These are phyloP conservation scores for Eurytoma californica DNA, from an alignment of 2,888 invertebrate genomes.

Conservation along the genomic window DNA sequence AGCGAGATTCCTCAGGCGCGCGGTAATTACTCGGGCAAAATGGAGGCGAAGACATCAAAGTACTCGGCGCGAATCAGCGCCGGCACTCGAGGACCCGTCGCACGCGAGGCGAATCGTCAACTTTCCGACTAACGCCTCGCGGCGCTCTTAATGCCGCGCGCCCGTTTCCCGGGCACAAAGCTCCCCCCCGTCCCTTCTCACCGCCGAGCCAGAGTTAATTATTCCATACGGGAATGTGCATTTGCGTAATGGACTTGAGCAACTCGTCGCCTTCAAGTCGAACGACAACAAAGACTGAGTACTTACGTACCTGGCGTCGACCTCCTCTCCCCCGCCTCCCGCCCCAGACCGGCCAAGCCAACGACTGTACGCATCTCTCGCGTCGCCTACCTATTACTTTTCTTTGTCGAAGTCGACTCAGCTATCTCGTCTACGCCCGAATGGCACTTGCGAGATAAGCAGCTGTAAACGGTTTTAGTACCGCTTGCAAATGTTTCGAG, in stretches of 20 bases:
- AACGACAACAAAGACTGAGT: constrained; percentile 35
- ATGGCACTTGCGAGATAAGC: not conserved
- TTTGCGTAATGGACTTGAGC: constrained; percentile 57
- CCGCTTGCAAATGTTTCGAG: no score
- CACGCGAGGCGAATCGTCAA: not conserved
- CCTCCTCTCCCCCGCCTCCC: not conserved
- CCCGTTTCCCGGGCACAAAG: constrained; percentile 32
- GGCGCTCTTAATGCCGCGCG: constrained; percentile 29
- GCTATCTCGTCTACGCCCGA: not conserved
- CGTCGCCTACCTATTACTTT: not conserved
- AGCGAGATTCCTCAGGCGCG: not conserved
- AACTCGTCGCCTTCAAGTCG: constrained; percentile 35
- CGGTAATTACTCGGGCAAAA: constrained; percentile 38
- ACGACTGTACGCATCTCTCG: not conserved
- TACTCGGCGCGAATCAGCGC: constrained; percentile 17
- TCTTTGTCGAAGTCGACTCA: not conserved
- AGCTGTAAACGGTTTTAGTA: not conserved
- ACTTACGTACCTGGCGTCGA: not conserved
- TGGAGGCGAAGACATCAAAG: constrained; percentile 40
- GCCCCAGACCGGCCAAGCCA: not conserved
- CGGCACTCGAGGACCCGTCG: not conserved
- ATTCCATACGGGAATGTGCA: constrained; percentile 55
- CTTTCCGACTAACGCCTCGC: not conserved
- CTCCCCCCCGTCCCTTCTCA: not conserved
- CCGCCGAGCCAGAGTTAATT: constrained; percentile 38